A percentile compares a stretch with the other conserved stretches of the same genome.
Evolutionary conservation across 2,797 vertebrate genomes (phyloP).

Genomic region (Ataeniobius toweri): DNA sequence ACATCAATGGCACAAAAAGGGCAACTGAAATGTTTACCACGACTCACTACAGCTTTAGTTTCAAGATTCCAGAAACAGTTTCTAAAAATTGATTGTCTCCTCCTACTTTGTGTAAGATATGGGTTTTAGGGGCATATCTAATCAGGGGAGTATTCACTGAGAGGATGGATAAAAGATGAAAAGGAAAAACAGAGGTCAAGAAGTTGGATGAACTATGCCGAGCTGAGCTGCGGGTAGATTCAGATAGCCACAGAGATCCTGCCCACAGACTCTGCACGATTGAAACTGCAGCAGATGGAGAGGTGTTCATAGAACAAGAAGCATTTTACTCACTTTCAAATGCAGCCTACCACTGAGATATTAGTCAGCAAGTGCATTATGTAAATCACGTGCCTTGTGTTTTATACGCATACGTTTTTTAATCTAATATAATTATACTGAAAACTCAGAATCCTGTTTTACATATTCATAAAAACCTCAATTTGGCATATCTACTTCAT

Average conservation of each 20-base stretch:
- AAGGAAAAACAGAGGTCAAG: conserved; percentile 47
- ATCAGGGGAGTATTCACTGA: conserved; percentile 44
- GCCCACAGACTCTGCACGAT: conserved; percentile 53
- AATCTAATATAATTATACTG: neutral
- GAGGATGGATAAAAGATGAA: conserved; percentile 50
- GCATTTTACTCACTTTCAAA: conserved; percentile 17
- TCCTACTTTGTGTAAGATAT: conserved; percentile 48
- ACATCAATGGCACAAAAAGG: conserved; percentile 23
- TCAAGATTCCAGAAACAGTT: conserved; percentile 26
- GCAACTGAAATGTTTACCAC: conserved; percentile 13
- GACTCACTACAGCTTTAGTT: conserved; percentile 22
- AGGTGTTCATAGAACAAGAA: conserved; percentile 37
- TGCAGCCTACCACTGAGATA: conserved; percentile 26
- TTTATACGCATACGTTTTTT: neutral
- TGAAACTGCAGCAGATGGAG: conserved; percentile 51
- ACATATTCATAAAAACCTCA: neutral
- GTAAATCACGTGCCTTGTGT: conserved; percentile 5
- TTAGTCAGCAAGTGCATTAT: conserved; percentile 23
- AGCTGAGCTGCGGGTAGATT: conserved; percentile 50
- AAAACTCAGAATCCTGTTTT: neutral
- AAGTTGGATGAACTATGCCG: conserved; percentile 52
- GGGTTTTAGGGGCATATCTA: conserved; percentile 56
- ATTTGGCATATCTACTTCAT: too few relatives aligned
- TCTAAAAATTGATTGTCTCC: conserved; percentile 55
- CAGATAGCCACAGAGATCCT: conserved; percentile 51